These are phyloP conservation scores for Trachelipus rathkii DNA, from an alignment of 1,140 invertebrate genomes.

Conservation along the genomic window DNA sequence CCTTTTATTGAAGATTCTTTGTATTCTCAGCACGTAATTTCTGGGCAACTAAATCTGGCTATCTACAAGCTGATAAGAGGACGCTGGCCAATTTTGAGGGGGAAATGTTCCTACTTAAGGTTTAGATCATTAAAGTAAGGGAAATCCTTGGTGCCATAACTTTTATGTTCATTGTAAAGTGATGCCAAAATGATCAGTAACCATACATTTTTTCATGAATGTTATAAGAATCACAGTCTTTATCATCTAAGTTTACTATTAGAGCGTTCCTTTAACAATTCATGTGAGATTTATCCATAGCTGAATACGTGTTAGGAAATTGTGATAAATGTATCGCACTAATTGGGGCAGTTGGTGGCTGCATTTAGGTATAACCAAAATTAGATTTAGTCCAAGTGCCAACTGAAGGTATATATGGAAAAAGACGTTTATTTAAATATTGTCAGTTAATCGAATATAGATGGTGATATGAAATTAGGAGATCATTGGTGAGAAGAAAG, in stretches of 20 bases:
- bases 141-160: conserved; percentile 69
- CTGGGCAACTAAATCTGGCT: conserved; percentile 62
- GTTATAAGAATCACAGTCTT: conserved; percentile 5
- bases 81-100: conserved; percentile 68
- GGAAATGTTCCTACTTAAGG: conserved; percentile 70
- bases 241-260: not conserved
- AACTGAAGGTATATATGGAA: conserved; percentile 39
- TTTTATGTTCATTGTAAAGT: conserved; percentile 66
- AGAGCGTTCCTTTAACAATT: not conserved
- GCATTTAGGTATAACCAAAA: conserved; percentile 39
- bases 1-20: conserved; percentile 23
- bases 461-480: conserved; percentile 40
- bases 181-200: conserved; percentile 52
- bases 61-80: conserved; percentile 74
- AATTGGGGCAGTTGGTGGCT: conserved; percentile 29
- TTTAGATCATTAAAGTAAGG: conserved; percentile 69
- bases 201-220: conserved; percentile 44
- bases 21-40: conserved; percentile 27
- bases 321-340: conserved; percentile 29
- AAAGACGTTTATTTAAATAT: conserved; percentile 27
- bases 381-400: conserved; percentile 35
- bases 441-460: conserved; percentile 38
- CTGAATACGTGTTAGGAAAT: conserved; percentile 29
- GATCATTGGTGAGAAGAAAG: conserved; percentile 43
- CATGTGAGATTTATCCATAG: conserved; percentile 14